Evolutionary conservation across 2,113 vertebrate species (phyloP), one percentile per base, ranked within the genome.

Genomic region (Podilymbus podiceps): DNA sequence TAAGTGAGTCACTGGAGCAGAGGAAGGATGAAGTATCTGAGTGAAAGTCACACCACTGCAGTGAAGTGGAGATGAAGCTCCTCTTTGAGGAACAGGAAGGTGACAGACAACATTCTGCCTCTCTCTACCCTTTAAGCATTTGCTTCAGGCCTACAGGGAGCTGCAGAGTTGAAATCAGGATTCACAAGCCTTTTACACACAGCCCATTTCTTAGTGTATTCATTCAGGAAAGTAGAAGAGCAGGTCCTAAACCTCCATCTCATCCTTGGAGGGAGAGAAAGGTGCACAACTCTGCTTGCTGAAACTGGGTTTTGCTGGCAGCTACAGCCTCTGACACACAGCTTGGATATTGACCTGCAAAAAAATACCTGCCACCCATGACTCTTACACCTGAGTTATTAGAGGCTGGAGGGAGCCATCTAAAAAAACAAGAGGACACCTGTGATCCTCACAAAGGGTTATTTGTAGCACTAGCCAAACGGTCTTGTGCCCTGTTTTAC

Each of bases 361-460:
- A 66, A 74, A 38, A 28, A 8, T 24, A 58, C 60, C 5, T 30
- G 15, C 24, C 30, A 24, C 6, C 20, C 30, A 3, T 5, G 50
- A 20, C 47, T 38, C 7, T 40, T 75, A 19, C 0, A 0, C n/a
- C n/a, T 15, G 2, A 74, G 11, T 33, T 18, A 4, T 53, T 35
- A 69, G 55, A 71, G 16, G 19, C 13, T 49, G 30, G 38, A 53
- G 4, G 6, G 42, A 92, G 42, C 12, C 42, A 46, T 11, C 55
- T 35, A 49, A 69, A 58, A 68, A 71, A 88, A 56, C 7, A 90
- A 13, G 5, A 58, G n/a, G 56, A 38, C 12, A 5, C 7, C 19
- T 50, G 28, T 12, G 13, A 2, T 87, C 42, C 47, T 84, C 64
- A 59, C 21, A 50, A 53, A 62, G 28, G 7, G 31, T 49, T 49